Base-by-base conservation (phyloP, 2,113 vertebrate genomes). In the Puntigrus tetrazona region DNA sequence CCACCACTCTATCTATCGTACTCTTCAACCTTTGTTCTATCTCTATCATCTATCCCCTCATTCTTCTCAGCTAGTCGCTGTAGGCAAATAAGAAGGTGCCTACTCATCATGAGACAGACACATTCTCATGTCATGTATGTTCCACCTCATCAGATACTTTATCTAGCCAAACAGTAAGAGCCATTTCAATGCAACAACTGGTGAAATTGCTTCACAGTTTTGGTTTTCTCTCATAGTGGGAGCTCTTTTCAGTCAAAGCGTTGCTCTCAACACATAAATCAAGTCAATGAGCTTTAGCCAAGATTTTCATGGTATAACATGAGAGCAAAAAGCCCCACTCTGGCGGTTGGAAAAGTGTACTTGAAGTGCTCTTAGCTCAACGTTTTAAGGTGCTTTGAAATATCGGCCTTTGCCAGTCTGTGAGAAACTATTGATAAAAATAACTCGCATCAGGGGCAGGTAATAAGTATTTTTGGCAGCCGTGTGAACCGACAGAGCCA, bases 391-490 rank as follows among this genome's bases (percentile, higher is more conserved):
- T 25, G 29, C 63, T 70, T 34, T 81, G 14, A 80, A 65, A 65
- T 65, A 80, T 67, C 9, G 31, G 81, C 61, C 10, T 75, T 70
- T 50, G 84, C 65, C 73, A 45, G 75, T 79, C 67, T 69, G 14
- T 76, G 84, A 78, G 70, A 84, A 74, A 84, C 84, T 63, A 78
- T 78, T 86, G 76, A 84, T 75, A 80, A 85, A 73, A 86, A 84
- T 84, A 84, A 84, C 78, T 81, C 81, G 27, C 77, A 86, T n/a
- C 47, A 86, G 78, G 77, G 57, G 41, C 55, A 57, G 77, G 76
- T 84, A 88, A 86, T 84, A 69, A 86, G 70, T 86, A 83, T 61
- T 81, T 78, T 80, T 88, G 87, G 84, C 77, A 88, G 77, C 77
- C 69, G 72, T 77, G 22, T 31, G 31, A 78, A 45, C 29, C n/a